A percentile compares a stretch with the other conserved stretches of the same genome.
These are phyloP conservation scores for Microcebus griseorufus DNA, from an alignment of 2,113 vertebrate genomes.

Conservation along the genomic window DNA sequence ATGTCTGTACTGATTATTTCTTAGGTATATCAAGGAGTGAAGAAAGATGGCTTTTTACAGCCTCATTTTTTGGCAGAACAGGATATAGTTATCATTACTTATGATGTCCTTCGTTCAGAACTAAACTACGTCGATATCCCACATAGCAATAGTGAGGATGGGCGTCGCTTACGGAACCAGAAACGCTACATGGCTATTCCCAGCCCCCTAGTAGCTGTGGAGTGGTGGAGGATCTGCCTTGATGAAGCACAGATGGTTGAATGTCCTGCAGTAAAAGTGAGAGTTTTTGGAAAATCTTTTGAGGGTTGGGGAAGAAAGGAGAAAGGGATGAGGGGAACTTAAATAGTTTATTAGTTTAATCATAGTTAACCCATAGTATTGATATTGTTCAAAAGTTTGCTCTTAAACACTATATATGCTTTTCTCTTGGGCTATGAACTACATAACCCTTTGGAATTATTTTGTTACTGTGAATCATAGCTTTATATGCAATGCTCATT, in stretches of 20 bases:
- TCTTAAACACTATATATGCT: not conserved
- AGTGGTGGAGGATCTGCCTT: conserved; percentile 99
- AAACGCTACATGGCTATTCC: conserved; percentile 99
- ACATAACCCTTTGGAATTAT: not conserved
- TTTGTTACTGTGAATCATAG: conserved; percentile 27
- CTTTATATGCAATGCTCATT: conserved; percentile 22
- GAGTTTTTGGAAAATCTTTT: conserved; percentile 18
- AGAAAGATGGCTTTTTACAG: conserved; percentile 97
- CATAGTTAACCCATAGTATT: not conserved
- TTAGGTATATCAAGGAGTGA: conserved; percentile 97
- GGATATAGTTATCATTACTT: conserved; percentile 98
- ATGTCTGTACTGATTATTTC: conserved; percentile 28
- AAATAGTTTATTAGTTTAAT: not conserved
- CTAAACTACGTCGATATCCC: conserved; percentile 98
- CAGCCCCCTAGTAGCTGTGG: conserved; percentile 96
- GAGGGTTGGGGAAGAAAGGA: not conserved
- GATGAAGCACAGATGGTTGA: conserved; percentile 99
- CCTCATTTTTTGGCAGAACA: conserved; percentile 95
- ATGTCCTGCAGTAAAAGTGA: conserved; percentile 96
- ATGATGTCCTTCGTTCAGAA: conserved; percentile 96
- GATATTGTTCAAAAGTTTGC: not conserved
- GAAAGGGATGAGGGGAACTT: not conserved
- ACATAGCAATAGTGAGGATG: conserved; percentile 96
- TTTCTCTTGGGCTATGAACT: not conserved
- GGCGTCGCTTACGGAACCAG: conserved; percentile 96